Conservation (phyloP, 2,888 invertebrate genomes). For the Loripinus fragilis region DNA sequence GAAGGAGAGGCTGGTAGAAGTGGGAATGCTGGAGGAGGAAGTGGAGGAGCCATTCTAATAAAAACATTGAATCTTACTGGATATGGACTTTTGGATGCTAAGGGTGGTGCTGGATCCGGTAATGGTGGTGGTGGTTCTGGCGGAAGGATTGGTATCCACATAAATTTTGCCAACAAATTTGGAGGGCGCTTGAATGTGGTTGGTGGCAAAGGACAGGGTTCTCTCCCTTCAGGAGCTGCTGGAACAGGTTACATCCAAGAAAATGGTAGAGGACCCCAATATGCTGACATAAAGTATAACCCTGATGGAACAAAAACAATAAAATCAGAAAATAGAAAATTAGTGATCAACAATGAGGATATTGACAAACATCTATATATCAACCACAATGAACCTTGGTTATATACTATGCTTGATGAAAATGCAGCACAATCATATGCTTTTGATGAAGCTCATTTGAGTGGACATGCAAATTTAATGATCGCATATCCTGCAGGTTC, state of each 20-base stretch:
- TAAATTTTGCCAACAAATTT: constrained; percentile 67
- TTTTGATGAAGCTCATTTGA: constrained; percentile 71
- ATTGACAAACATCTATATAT: constrained; percentile 67
- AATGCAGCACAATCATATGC: constrained; percentile 63
- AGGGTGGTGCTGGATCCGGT: constrained; percentile 66
- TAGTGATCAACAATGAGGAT: constrained; percentile 71
- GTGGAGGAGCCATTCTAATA: constrained; percentile 72
- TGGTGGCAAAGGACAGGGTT: constrained; percentile 66
- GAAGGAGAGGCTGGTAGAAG: constrained; percentile 65
- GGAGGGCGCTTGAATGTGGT: constrained; percentile 64
- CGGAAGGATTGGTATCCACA: constrained; percentile 68
- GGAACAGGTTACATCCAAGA: constrained; percentile 75
- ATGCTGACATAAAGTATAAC: constrained; percentile 74
- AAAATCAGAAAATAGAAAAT: constrained; percentile 60
- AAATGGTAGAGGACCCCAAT: constrained; percentile 72
- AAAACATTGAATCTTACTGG: constrained; percentile 73
- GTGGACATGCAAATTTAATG: constrained; percentile 69
- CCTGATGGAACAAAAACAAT: constrained; percentile 36
- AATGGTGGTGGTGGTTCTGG: constrained; percentile 71
- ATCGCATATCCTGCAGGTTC: constrained; percentile 64
- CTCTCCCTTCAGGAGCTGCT: constrained; percentile 70
- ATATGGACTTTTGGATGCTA: constrained; percentile 68
- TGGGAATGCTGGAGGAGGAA: constrained; percentile 70
- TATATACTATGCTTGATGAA: constrained; percentile 70
- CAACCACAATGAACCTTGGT: constrained; percentile 72